phyloP scores from a whole-genome alignment of 2,113 vertebrate genomes.

The Machaerirhynchus nigripectus region DNA sequence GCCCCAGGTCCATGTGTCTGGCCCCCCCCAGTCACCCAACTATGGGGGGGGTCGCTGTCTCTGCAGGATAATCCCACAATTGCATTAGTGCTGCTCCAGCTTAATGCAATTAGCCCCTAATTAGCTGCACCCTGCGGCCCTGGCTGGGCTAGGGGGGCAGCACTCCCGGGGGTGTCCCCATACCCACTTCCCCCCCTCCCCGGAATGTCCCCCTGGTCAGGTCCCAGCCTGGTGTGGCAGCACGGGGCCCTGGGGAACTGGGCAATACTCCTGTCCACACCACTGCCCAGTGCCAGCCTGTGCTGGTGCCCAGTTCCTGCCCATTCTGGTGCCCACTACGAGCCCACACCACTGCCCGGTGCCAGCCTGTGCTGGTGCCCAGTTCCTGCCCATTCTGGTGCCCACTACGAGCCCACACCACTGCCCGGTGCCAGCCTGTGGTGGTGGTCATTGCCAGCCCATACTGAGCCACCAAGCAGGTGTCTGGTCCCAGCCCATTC shows the following conservation, averaged over 20 bases:
- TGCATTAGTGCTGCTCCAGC: not conserved
- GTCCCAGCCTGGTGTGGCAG: not conserved
- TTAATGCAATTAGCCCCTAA: not conserved
- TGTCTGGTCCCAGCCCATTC: not conserved
- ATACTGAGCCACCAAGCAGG: not conserved
- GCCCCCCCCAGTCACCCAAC: not conserved
- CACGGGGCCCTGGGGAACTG: not conserved
- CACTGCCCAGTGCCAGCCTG: not conserved
- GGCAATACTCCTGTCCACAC: not conserved
- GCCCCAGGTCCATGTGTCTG: not conserved
- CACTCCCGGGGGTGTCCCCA: not conserved
- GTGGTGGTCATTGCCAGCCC: not conserved
- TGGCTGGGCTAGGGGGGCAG: not conserved
- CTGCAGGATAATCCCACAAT: not conserved
- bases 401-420: no score
- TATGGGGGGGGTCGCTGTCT: not conserved
- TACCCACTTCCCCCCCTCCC: accelerated
- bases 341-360: not conserved
- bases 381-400: no score
- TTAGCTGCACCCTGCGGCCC: not conserved
- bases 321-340: not conserved
- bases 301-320: not conserved
- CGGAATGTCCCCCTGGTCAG: not conserved
- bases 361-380: not conserved
- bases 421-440: not conserved